Percentiles rank a stretch among this genome's conserved stretches.
Conservation (phyloP, 2,888 invertebrate species). For the Amblyjoppa fuscipennis region DNA sequence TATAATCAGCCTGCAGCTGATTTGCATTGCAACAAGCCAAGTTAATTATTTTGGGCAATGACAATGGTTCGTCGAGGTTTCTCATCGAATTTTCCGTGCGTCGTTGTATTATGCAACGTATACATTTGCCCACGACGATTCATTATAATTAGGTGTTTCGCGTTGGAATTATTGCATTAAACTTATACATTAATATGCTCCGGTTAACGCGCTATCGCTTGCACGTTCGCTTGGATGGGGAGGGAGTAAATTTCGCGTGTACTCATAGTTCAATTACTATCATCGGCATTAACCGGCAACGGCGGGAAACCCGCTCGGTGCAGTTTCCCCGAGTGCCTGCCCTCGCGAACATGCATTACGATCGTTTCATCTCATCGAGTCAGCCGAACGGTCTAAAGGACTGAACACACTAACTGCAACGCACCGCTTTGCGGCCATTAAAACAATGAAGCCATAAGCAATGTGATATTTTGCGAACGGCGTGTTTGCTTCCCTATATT, state of each 20-base stretch:
- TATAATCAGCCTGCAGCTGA: not conserved
- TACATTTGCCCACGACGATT: conserved; percentile 26
- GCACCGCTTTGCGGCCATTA: conserved; percentile 6
- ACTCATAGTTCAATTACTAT: conserved; percentile 59
- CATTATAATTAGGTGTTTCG: conserved; percentile 48
- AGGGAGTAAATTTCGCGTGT: conserved; percentile 28
- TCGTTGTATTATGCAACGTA: conserved; percentile 1
- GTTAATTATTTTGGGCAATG: conserved; percentile 41
- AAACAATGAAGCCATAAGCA: conserved; percentile 20
- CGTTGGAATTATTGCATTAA: conserved; percentile 38
- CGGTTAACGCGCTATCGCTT: conserved; percentile 16
- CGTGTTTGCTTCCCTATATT: not conserved
- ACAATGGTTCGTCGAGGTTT: conserved; percentile 15
- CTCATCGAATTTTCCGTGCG: conserved; percentile 4
- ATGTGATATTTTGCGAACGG: not conserved
- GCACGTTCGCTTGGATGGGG: not conserved
- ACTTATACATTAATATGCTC: conserved; percentile 44
- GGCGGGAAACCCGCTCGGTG: not conserved
- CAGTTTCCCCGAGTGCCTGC: conserved; percentile 11
- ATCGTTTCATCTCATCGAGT: conserved; percentile 30
- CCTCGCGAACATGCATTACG: conserved; percentile 9
- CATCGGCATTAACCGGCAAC: conserved; percentile 41
- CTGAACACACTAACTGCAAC: not conserved
- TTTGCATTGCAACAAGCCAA: conserved; percentile 31
- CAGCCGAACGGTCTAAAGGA: not conserved